These are phyloP conservation scores for Tetropium fuscum DNA, from an alignment of 2,888 invertebrate species.

Conservation along the genomic window DNA sequence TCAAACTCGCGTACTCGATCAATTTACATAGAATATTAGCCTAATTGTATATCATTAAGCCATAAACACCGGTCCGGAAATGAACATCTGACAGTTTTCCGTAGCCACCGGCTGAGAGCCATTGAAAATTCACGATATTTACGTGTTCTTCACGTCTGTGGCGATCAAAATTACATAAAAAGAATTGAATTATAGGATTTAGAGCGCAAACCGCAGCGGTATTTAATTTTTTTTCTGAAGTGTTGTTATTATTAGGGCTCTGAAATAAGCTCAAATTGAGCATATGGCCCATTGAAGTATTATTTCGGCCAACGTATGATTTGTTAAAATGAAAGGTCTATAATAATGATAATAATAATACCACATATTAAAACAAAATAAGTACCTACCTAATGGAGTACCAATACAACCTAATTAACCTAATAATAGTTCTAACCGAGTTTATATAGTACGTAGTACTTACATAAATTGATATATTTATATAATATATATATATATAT, in stretches of 20 bases:
- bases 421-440: too few species aligned
- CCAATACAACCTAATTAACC: too few species aligned
- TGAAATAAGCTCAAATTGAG: not conserved
- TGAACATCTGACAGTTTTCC: constrained; percentile 56
- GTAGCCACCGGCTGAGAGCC: constrained; percentile 45
- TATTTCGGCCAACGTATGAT: too few species aligned
- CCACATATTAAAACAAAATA: too few species aligned
- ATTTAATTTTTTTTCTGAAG: not conserved
- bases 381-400: too few species aligned
- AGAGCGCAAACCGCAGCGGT: constrained; percentile 9
- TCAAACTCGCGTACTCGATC: constrained; percentile 54
- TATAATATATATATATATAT: too few species aligned
- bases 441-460: too few species aligned
- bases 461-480: too few species aligned
- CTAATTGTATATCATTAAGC: constrained; percentile 52
- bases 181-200: constrained; percentile 18
- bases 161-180: constrained; percentile 15
- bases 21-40: constrained; percentile 56
- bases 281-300: not conserved
- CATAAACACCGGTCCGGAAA: constrained; percentile 51
- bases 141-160: constrained; percentile 1
- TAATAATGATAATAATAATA: too few species aligned
- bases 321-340: too few species aligned
- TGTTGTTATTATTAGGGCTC: not conserved
- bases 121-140: constrained; percentile 36